Evolutionary conservation across 2,797 vertebrate genomes (phyloP), one percentile per base, ranked within the genome.

Genomic region (Lophotriccus pileatus): DNA sequence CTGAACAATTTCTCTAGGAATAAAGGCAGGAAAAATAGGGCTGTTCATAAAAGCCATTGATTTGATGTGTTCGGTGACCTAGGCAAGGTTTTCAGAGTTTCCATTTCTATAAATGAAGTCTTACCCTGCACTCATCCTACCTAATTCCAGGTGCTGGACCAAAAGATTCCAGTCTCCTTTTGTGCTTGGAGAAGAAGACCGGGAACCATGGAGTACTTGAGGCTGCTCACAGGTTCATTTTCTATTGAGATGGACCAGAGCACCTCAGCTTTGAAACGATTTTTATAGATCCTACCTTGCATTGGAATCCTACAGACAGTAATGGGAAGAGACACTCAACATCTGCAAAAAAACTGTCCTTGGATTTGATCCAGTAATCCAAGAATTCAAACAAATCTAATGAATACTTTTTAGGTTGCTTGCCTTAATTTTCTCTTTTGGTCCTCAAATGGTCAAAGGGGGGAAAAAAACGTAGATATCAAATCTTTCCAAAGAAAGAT

Each of bases 1-100:
- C 0, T 76, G 32, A 85, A 27, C 24, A 63, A 36, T 52, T 92
- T 68, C 28, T 44, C 21, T 28, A 19, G 11, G 36, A 90, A 91
- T 22, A 13, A n/a, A 81, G 41, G 59, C 22, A 89, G 47, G 44
- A 55, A 84, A 78, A 84, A 58, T 0, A 43, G 9, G 6, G 21
- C 10, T 79, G 32, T 41, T 82, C 41, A 39, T 37, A 76, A 77
- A 85, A 27, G 25, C 0, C 27, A 68, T 0, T 37, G 47, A 55
- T n/a, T 46, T 0, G 0, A 12, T 23, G 18, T 37, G 18, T 60
- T 82, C 1, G 2, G 15, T 44, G 66, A 80, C 62, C 0, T 4
- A 30, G 5, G 4, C 14, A 36, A 79, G 22, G 4, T 32, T 56
- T 80, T 23, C 36, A 55, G 6, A 55, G 46, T 52, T 56, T 44